These are phyloP conservation scores for Arion vulgaris DNA, from an alignment of 1,140 invertebrate species.

Conservation along the genomic window DNA sequence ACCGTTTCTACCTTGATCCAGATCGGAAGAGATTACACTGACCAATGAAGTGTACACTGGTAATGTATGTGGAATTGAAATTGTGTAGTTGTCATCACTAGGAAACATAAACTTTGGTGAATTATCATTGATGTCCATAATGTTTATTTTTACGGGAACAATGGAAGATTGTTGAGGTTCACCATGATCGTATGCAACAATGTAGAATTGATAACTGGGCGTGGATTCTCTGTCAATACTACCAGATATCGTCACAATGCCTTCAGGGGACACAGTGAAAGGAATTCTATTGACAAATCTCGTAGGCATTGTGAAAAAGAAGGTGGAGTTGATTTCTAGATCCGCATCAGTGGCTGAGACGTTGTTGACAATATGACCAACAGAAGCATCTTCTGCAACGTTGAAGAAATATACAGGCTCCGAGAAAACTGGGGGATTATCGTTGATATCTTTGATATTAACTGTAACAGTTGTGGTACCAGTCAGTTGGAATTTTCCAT, in stretches of 20 bases:
- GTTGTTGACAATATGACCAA: conserved; percentile 83
- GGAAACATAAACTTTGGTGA: conserved; percentile 78
- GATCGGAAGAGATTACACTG: conserved; percentile 54
- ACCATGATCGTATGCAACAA: conserved; percentile 83
- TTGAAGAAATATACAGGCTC: conserved; percentile 54
- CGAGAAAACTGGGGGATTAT: conserved; percentile 63
- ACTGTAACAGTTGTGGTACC: conserved; percentile 61
- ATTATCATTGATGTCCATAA: conserved; percentile 91
- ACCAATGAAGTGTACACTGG: conserved; percentile 49
- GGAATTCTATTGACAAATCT: conserved; percentile 42
- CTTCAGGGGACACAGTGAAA: conserved; percentile 74
- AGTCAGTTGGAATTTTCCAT: conserved; percentile 77
- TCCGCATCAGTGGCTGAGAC: conserved; percentile 93
- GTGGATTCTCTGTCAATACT: conserved; percentile 86
- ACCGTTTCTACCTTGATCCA: conserved; percentile 59
- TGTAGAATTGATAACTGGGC: conserved; percentile 82
- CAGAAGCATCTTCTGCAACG: conserved; percentile 80
- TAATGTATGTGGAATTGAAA: conserved; percentile 50
- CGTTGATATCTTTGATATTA: conserved; percentile 81
- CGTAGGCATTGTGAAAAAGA: conserved; percentile 79
- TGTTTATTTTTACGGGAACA: conserved; percentile 49
- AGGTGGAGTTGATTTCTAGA: conserved; percentile 85
- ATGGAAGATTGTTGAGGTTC: conserved; percentile 75
- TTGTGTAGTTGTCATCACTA: conserved; percentile 57
- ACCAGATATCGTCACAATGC: conserved; percentile 77